Base-by-base conservation (phyloP, 2,797 vertebrate species). In the Characodon lateralis region DNA sequence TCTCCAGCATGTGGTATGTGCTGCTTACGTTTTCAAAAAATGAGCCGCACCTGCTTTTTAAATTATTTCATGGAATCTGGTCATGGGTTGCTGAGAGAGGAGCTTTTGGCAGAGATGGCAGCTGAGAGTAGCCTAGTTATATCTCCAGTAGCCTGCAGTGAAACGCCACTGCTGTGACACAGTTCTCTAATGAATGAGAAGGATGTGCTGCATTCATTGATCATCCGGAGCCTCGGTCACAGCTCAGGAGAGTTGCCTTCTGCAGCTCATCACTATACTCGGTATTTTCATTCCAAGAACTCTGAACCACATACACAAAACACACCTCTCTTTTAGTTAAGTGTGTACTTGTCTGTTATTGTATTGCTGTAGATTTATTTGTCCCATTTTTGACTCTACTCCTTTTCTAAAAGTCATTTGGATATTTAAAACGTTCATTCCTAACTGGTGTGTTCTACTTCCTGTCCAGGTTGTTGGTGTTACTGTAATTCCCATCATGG, bases 401-500 rank as follows among this genome's bases (percentile, higher is more conserved):
- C 28, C 75, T 18, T 79, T 58, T 28, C 53, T 41, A 65, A 76
- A 77, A 71, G 12, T 77, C 48, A 39, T 39, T 22, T 24, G 35
- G 18, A 24, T 48, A 10, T 6, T 63, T 2, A 26, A 68, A 43
- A n/a, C n/a, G 53, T 53, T 74, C 8, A 70, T 73, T 46, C 68
- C 16, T 74, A 12, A 72, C 43, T 59, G 4, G 7, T 72, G 72
- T 78, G 0, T 81, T 74, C 31, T 31, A 31, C 0, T 84, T 79
- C 80, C 5, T 79, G 41, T 78, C 56, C 84, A 95, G 95, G 91
- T 92, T 79, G 90, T 89, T 63, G 88, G 83, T 76, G 85, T 89
- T 41, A 61, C 78, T 46, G 61, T 78, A 73, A 81, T 82, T 68
- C 73, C 87, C 92, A 90, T 80, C 88, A 99, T 99, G 98, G 98